Base-by-base conservation (phyloP, 2,113 vertebrate genomes). In the Hylia prasina region DNA sequence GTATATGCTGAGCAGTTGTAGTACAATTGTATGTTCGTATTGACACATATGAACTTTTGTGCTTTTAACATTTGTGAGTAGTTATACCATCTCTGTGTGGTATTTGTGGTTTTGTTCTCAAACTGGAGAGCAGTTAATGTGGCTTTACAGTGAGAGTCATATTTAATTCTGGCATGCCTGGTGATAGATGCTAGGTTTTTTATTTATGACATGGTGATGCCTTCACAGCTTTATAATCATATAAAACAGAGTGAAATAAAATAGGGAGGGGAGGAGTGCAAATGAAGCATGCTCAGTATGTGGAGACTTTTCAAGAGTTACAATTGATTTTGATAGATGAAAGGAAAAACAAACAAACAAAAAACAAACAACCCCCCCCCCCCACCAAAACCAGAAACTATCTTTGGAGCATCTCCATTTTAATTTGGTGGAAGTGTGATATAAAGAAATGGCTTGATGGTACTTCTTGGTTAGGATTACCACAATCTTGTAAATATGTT, bases 301-400 rank as follows among this genome's bases (percentile, higher is more conserved):
- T 76, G 31, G 19, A n/a, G 58, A n/a, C 20, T 60, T 88, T 89
- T 69, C 27, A 82, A 44, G 42, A 81, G 22, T 56, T 75, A 28
- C 2, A 16, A 5, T 72, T 69, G 15, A 60, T 84, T 93, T 92
- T 75, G 14, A 4, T 56, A 54, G 11, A 30, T 44, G 25, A 57
- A 75, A 79, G 54, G 35, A 60, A 61, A 51, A 35, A 25, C 2
- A 57, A 83, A 1, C 8, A 33, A 91, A 22, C 4, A 65, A 11
- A 19, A 31, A 10, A 72, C 15, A 44, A 47, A 16, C 4, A 42
- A 3, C 1, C 2, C 3, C 12, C 7, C 40, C 42, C 1, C 2
- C 2, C 12, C 7, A 24, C 21, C 0, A 0, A 61, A 76, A 17
- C 4, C 2, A 1, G 25, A 60, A 72, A 60, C n/a, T 76, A 10